Evolutionary conservation across 2,797 vertebrate genomes (phyloP), one percentile per base, ranked within the genome.

Genomic region (Psittacula echo): DNA sequence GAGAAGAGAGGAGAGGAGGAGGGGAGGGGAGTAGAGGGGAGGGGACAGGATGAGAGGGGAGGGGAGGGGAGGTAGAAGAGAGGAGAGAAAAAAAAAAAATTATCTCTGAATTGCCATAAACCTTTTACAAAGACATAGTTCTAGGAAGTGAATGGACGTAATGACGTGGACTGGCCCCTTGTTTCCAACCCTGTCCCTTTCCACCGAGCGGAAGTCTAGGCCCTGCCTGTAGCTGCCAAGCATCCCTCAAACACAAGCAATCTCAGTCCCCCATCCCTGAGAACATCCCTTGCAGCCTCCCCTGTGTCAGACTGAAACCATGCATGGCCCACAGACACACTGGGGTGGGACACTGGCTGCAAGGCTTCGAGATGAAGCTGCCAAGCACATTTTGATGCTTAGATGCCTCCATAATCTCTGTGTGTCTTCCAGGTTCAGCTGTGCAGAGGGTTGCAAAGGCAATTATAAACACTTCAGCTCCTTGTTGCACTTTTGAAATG

Each of bases 41-140:
- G 5, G 2, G 6, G 5, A 47, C 7, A 3, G 3, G 50, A 5
- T 9, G 2, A 3, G 2, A 14, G 1, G 2, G 1, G 8, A 16
- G 5, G 2, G 6, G 5, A 47, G 45, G 21, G 3, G 24, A 27
- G 24, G 14, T 4, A 41, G 42, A 24, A 7, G 9, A 5, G 26
- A 32, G 16, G 23, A 26, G 23, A 37, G 37, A 37, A 37, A 47
- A 20, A 37, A 2, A 4, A 48, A 60, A 34, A 45, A 32, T 17
- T 2, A 42, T 42, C 65, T 84, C 62, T 62, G 76, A 84, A 87
- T 27, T 91, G 73, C 32, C 47, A 61, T 58, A 32, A 60, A 60
- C 22, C 23, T 37, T 24, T 37, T 60, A 48, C 34, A 24, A 32
- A 13, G 8, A 6, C 3, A 11, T 3, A 21, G 19, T 3, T 85